Evolutionary conservation across 2,888 invertebrate species (phyloP), one percentile per base, ranked within the genome.

Genomic region (Cryptocephalus moraei): DNA sequence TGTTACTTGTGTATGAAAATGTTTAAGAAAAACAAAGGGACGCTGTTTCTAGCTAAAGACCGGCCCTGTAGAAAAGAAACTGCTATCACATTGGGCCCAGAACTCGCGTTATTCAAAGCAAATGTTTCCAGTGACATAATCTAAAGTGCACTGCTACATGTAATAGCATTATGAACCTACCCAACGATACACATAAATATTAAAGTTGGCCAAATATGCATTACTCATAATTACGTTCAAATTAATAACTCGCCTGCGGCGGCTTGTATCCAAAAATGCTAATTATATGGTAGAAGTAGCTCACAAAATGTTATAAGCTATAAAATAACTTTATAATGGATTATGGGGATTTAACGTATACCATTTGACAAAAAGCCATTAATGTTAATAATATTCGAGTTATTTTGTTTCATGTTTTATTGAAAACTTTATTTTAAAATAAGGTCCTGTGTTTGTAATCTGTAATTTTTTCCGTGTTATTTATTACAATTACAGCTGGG

Each of bases 61-160:
- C 36, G 36, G 4, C 6, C 6, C 36, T 36, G 36, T 6, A 36
- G 36, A 36, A 36, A 22, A 22, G 22, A 47, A 58, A 57, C 53
- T 56, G 57, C 61, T 59, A 62, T 59, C 59, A 57, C 56, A 48
- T 52, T 48, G 53, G 56, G 22, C 51, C 56, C 59, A 59, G 57
- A 51, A 52, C 55, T 56, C 56, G 57, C 60, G 58, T 60, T 62
- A 62, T 62, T 59, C 56, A 56, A 53, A 59, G 57, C 61, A 60
- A 63, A 62, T 60, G 61, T 56, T 60, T 52, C 54, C 55, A 60
- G 54, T 61, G 61, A 62, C 61, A 59, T 57, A 62, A 61, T 61
- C 59, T 60, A 61, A 54, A 58, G 56, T 57, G 53, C 55, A 55
- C 51, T 58, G 54, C 53, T 57, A 52, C 53, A 56, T 54, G 51